Evolutionary conservation across 1,140 invertebrate species (phyloP), one percentile per base, ranked within the genome.

Genomic region (Plodia interpunctella): DNA sequence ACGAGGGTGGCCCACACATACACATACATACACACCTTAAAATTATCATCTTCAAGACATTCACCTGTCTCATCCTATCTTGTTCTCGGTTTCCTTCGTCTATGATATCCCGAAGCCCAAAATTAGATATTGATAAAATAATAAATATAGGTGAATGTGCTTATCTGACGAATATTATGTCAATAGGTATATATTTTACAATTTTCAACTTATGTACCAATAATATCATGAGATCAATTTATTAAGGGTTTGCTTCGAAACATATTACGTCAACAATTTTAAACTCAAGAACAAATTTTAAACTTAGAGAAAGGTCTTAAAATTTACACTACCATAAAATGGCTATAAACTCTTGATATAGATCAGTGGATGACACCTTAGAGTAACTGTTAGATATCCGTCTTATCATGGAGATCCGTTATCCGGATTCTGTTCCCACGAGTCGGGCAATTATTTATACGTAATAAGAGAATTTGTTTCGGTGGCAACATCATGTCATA

Each of bases 371-470:
- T 53, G 20, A 44, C 51, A 25, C 51, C 51, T 53, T 6, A 15
- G 51, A 25, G 9, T 21, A 13, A 21, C 21, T 25, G 13, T 44
- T 44, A 18, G 13, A 53, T 0, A 53, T 25, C 51, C 51, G 51
- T 53, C 25, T 35, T 51, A 25, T 51, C 11, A 20, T 20, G 10
- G 15, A 51, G 8, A 51, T 51, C 18, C 18, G 49, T 51, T 51
- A 25, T 53, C 20, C 21, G 51, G 51, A 53, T 25, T 53, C 21
- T 53, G n/a, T 53, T 53, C 51, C 20, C 51, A 53, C 51, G 51
- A 5, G 2, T 20, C 2, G 20, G 20, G 20, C 11, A 53, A 53
- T 53, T 53, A 53, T n/a, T 8, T 25, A 25, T 53, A 44, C 38
- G 51, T 53, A 53, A 25, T 20, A 21, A 3, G 9, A 21, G 51